Evolutionary conservation across 2,797 vertebrate genomes (phyloP).

Genomic region (Poliocrania exsul): DNA sequence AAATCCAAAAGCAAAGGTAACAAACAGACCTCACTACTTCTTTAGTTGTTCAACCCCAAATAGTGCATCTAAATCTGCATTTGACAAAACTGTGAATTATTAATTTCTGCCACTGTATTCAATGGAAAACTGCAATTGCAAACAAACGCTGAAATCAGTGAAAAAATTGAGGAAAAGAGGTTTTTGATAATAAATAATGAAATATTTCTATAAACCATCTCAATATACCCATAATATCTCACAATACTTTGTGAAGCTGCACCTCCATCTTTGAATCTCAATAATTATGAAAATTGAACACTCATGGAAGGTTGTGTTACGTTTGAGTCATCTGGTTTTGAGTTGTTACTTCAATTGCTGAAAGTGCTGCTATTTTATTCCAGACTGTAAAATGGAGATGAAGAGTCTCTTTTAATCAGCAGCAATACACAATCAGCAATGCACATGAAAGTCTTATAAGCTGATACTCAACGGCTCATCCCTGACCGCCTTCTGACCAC

Average conservation of each 20-base stretch:
- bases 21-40: slow-evolving; percentile 2
- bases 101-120: slow-evolving; percentile 75
- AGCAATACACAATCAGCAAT: no score
- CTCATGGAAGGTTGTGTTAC: neutral
- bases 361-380: neutral
- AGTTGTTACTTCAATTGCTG: neutral
- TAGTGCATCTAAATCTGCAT: slow-evolving; percentile 46
- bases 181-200: slow-evolving; percentile 68
- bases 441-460: no score
- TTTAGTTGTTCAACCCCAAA: slow-evolving; percentile 31
- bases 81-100: slow-evolving; percentile 74
- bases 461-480: no score
- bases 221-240: neutral
- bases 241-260: neutral
- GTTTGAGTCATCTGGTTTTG: neutral
- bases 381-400: no score
- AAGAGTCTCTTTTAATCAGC: no score
- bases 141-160: slow-evolving; percentile 70
- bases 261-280: neutral
- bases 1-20: neutral
- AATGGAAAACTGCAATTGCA: slow-evolving; percentile 67
- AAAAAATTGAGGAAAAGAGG: slow-evolving; percentile 58
- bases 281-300: neutral
- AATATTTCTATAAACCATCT: slow-evolving; percentile 67
- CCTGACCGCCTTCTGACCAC: no score